Evolutionary conservation across 2,113 vertebrate genomes (phyloP).

Genomic region (Muntiacus reevesi): DNA sequence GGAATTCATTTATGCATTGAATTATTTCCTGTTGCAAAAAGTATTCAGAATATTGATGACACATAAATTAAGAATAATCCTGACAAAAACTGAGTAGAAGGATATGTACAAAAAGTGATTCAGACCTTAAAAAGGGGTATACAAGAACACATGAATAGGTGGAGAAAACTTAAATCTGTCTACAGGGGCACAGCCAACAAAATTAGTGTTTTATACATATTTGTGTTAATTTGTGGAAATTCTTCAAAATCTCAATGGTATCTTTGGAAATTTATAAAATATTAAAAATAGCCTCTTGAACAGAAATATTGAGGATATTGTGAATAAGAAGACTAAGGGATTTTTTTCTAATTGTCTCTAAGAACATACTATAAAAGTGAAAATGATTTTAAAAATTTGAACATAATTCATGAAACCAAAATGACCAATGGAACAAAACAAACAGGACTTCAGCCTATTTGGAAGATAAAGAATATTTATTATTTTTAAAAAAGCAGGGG

Average conservation of each 20-base stretch:
- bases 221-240: neutral
- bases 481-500: neutral
- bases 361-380: neutral
- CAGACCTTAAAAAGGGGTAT: neutral
- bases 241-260: neutral
- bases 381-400: neutral
- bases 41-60: neutral
- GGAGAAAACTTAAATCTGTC: neutral
- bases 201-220: neutral
- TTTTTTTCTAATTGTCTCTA: neutral
- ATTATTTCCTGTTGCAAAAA: neutral
- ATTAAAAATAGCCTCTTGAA: neutral
- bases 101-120: neutral
- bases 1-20: neutral
- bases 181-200: neutral
- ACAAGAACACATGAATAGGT: neutral
- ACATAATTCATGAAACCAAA: neutral
- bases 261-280: neutral
- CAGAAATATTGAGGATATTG: neutral
- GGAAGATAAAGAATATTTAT: neutral
- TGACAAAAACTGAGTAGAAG: neutral
- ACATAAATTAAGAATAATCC: neutral
- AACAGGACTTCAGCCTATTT: neutral
- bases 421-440: neutral
- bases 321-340: neutral